Conservation (phyloP, 2,888 invertebrate genomes). For the Glaucopsyche alexis region DNA sequence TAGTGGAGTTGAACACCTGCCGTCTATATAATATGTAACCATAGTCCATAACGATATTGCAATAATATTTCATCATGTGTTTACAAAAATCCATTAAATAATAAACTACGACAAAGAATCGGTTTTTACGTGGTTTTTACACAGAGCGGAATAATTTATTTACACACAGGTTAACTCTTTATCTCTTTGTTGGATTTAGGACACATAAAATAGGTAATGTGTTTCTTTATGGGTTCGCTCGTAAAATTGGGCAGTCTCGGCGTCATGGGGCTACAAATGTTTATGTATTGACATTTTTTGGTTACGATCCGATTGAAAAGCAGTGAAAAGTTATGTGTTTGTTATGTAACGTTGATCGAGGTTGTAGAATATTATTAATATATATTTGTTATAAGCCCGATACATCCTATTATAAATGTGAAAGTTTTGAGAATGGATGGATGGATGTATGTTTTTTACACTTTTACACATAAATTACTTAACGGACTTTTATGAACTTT, state of each 20-base stretch:
- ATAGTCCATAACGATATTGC: background rate
- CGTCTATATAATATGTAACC: background rate
- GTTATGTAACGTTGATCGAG: background rate
- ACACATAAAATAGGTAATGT: conserved; percentile 74
- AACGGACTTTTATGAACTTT: no score
- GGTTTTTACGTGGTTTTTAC: conserved; percentile 44
- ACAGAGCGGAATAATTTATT: conserved; percentile 75
- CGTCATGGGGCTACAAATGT: conserved; percentile 55
- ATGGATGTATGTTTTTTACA: no score
- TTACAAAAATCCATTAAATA: conserved; percentile 8
- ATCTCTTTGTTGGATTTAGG: conserved; percentile 72
- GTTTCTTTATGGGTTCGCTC: conserved; percentile 68
- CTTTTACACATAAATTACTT: no score
- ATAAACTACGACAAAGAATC: conserved; percentile 11
- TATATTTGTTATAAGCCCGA: background rate
- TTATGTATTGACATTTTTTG: conserved; percentile 33
- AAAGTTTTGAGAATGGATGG: no score
- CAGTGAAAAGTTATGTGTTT: conserved; percentile 22
- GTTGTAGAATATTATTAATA: background rate
- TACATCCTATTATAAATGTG: no score
- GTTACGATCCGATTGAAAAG: conserved; percentile 21
- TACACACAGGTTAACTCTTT: conserved; percentile 69
- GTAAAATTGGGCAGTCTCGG: conserved; percentile 56
- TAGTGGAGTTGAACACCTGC: background rate
- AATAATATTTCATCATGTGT: background rate